phyloP scores from a whole-genome alignment of 2,113 vertebrate species.

The Noctilio leporinus region DNA sequence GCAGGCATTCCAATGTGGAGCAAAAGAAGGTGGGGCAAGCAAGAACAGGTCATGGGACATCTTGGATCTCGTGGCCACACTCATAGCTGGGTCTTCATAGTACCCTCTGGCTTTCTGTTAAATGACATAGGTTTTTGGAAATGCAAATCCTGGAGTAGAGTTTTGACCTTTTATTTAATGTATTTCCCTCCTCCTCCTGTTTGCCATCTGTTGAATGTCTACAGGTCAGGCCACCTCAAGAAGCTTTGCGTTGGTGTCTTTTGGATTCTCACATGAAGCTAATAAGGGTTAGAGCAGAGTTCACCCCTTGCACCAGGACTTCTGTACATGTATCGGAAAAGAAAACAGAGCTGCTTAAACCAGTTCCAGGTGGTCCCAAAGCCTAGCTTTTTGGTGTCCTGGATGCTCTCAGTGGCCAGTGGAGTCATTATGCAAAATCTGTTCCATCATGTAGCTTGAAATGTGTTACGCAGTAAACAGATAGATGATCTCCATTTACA shows the following conservation, averaged over 20 bases:
- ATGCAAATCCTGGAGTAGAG: not conserved
- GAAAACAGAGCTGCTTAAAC: not conserved
- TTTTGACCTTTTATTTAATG: not conserved
- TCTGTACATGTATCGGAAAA: not conserved
- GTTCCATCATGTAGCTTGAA: not conserved
- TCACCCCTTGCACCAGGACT: not conserved
- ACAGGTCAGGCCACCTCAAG: rapidly evolving
- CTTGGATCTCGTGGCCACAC: not conserved
- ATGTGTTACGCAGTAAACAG: not conserved
- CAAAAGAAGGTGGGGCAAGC: too few relatives aligned
- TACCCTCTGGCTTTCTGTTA: not conserved
- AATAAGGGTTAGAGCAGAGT: not conserved
- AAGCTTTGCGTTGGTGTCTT: not conserved
- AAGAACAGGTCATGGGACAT: not conserved
- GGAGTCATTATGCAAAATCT: not conserved
- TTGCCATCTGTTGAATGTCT: not conserved
- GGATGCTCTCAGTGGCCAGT: not conserved
- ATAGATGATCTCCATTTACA: not conserved
- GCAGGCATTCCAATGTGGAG: not conserved
- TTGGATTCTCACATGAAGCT: not conserved
- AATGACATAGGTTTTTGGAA: not conserved
- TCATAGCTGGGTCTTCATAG: not conserved
- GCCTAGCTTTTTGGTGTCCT: not conserved
- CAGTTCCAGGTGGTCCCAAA: not conserved
- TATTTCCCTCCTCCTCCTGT: rapidly evolving